Percentiles rank a stretch among this genome's conserved stretches.
phyloP scores from a whole-genome alignment of 2,113 vertebrate genomes.

The Centropus bengalensis region DNA sequence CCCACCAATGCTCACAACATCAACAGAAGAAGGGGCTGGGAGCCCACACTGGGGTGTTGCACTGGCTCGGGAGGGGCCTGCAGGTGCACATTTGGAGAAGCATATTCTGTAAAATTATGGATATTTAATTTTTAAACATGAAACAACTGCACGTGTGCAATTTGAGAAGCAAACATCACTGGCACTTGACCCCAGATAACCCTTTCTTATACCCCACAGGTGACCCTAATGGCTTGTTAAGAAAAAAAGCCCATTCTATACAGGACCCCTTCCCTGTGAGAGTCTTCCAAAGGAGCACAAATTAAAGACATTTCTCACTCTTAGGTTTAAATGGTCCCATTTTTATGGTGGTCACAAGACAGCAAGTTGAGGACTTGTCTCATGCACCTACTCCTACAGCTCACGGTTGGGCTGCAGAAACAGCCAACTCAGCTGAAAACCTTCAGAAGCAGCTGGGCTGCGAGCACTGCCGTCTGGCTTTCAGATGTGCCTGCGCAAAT shows the following conservation, averaged over 20 bases:
- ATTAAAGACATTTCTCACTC: background rate
- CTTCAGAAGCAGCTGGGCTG: background rate
- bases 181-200: background rate
- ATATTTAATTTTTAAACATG: background rate
- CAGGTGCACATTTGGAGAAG: rapidly evolving
- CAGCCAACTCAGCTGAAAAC: background rate
- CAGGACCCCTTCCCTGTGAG: background rate
- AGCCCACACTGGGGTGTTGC: too few relatives aligned
- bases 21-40: rapidly evolving
- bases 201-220: rapidly evolving
- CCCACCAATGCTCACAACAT: rapidly evolving
- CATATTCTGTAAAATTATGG: background rate
- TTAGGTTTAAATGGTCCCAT: background rate
- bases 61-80: background rate
- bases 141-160: background rate
- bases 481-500: background rate
- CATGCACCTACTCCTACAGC: background rate
- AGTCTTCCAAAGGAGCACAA: background rate
- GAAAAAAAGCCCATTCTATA: rapidly evolving
- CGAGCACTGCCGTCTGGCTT: rapidly evolving
- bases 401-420: background rate
- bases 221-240: background rate
- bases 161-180: background rate
- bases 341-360: background rate
- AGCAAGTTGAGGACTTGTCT: background rate